Base-by-base conservation (phyloP, 2,113 vertebrate genomes). In the Grus americana region DNA sequence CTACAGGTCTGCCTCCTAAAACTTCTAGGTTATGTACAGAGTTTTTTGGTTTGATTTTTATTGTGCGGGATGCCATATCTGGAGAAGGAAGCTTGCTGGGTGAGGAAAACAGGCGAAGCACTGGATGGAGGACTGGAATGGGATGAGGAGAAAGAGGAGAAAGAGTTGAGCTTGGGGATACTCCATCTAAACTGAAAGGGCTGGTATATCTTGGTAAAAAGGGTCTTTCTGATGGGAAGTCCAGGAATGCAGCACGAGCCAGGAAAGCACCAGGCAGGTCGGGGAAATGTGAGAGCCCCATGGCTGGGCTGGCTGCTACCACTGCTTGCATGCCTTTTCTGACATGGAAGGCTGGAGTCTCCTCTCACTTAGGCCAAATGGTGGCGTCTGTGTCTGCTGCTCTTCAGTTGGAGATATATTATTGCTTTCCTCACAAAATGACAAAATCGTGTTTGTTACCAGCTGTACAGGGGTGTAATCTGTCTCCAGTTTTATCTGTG, bases 391-490 rank as follows among this genome's bases (percentile, higher is more conserved):
- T 47, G 22, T 32, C 44, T 59, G 27, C 59, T 44, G 40, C 32
- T 42, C 14, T 86, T 71, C n/a, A 63, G 10, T 0, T 82, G n/a
- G 40, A 78, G 15, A 36, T 5, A 44, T 0, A 0, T 6, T 50
- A 8, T 50, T 62, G 22, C 50, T 47, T 75, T 58, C 59, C 49
- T 24, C 23, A 40, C 11, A 75, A 63, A 85, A 82, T 44, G 9
- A 58, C 15, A 82, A 44, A 88, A 15, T 20, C 6, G 4, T 11
- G 6, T 57, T 87, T 81, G 36, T 50, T 79, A 26, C 8, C 47
- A 62, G 34, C 16, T 59, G 5, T 19, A 46, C 24, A 63, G 15
- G 3, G 4, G 2, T n/a, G 13, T 44, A 44, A 86, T 16, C 24
- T 24, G 26, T 54, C 47, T 63, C 24, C 19, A 63, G 5, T 68